phyloP scores from a whole-genome alignment of 2,797 vertebrate species.

The Oryzias dopingdopingensis region DNA sequence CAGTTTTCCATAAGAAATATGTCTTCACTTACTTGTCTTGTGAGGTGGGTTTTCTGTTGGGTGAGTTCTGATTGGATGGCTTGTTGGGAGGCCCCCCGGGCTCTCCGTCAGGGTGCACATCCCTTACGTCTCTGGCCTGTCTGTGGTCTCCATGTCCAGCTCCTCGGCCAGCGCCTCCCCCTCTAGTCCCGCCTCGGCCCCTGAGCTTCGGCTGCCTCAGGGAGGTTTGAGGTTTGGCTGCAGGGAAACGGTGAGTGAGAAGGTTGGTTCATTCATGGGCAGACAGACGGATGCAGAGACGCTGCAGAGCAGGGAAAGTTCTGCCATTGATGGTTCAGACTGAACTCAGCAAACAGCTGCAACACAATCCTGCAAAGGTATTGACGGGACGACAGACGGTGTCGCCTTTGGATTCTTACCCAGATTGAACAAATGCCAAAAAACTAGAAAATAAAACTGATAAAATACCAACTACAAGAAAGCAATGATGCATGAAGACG shows the following conservation, averaged over 20 bases:
- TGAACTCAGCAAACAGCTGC: too few species aligned
- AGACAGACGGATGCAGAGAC: too few species aligned
- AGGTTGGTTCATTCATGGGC: background rate
- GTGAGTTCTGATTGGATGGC: slow-evolving; percentile 51
- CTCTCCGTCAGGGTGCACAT: slow-evolving; percentile 63
- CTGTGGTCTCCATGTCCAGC: slow-evolving; percentile 65
- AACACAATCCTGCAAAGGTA: too few species aligned
- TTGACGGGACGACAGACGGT: too few species aligned
- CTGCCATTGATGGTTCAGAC: too few species aligned
- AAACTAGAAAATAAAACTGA: too few species aligned
- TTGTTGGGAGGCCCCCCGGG: slow-evolving; percentile 50
- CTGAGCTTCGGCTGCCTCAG: slow-evolving; percentile 71
- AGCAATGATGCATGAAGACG: too few species aligned
- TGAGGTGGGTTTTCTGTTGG: slow-evolving; percentile 51
- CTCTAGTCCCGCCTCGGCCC: slow-evolving; percentile 54
- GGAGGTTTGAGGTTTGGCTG: slow-evolving; percentile 74
- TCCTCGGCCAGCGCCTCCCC: slow-evolving; percentile 52
- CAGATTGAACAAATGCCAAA: too few species aligned
- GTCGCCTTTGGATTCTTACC: too few species aligned
- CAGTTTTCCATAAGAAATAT: background rate
- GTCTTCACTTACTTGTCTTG: slow-evolving; percentile 64
- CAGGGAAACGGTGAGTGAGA: slow-evolving; percentile 4
- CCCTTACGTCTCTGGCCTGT: slow-evolving; percentile 61
- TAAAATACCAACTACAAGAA: too few species aligned
- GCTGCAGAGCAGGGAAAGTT: too few species aligned